These are phyloP conservation scores for Polylopha cassiicola DNA, from an alignment of 2,888 invertebrate species.

Conservation along the genomic window DNA sequence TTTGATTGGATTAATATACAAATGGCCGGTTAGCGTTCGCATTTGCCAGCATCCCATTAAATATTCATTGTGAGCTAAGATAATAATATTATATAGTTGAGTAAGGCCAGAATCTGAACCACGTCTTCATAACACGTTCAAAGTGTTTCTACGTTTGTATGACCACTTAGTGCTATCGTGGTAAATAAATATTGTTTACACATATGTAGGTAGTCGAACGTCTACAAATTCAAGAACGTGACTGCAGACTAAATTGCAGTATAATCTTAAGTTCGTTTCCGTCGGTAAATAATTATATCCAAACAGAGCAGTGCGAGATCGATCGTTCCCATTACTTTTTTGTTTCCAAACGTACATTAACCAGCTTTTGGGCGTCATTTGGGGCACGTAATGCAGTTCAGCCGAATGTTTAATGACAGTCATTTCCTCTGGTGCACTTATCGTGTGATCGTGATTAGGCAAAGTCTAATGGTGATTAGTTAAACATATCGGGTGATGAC, in stretches of 20 bases:
- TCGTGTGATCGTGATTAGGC: constrained; percentile 29
- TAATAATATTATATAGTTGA: no score
- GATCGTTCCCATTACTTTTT: constrained; percentile 52
- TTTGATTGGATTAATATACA: constrained; percentile 62
- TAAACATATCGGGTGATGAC: constrained; percentile 17
- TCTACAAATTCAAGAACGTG: constrained; percentile 14
- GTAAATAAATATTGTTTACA: no score
- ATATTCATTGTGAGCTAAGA: no score
- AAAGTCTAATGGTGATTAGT: constrained; percentile 26
- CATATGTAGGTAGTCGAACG: no score
- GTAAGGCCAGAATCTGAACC: no score
- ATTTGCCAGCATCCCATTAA: no score
- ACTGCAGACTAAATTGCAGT: constrained; percentile 46
- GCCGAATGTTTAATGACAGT: constrained; percentile 35
- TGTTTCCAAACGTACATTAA: constrained; percentile 42
- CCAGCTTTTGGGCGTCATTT: constrained; percentile 33
- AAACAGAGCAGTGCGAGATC: constrained; percentile 39
- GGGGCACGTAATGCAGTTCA: constrained; percentile 35
- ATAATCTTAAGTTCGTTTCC: constrained; percentile 56
- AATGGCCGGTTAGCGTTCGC: no score
- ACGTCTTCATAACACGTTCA: no score
- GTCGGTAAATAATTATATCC: constrained; percentile 49
- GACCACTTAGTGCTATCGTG: no score
- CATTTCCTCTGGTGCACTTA: constrained; percentile 38
- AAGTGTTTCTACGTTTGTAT: no score